Base-by-base conservation (phyloP, 2,113 vertebrate species). In the Phycodurus eques region DNA sequence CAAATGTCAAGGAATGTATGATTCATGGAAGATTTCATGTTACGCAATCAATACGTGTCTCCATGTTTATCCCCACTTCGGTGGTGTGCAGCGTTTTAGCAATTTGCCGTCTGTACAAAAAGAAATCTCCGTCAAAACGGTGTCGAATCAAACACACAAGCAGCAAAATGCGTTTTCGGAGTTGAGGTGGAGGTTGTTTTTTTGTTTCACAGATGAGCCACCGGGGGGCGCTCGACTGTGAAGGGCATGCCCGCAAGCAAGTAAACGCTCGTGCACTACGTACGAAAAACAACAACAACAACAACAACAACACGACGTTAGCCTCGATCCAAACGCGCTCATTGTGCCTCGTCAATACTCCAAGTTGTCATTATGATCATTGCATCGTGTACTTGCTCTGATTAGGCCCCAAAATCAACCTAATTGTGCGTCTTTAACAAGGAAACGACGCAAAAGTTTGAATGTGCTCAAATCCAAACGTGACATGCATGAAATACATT, bases 161-260 rank as follows among this genome's bases (percentile, higher is more conserved):
- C 12, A 61, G 5, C 5, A 11, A 49, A 68, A 73, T 61, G 6
- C 33, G 31, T 15, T 61, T 33, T 61, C 14, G 19, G 2, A 61
- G 15, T 42, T 61, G 0, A 6, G 35, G 35, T 56, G 9, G n/a
- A 53, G 11, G 2, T 17, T 33, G 49, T 15, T 64, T 44, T 20
- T 31, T 53, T 60, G n/a, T 76, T 73, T 74, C 1, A 67, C 35
- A 8, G 17, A 20, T 12, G 19, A 68, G 72, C 90, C 91, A 90
- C 90, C 35, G 89, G 91, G 83, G 88, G 91, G 91, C 89, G 91
- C 74, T 73, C 71, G 75, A 76, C 51, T 51, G 69, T 75, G 79
- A 27, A 31, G 53, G 27, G 19, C 5, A 44, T 27, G 49, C 54
- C 3, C 33, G 33, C 44, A 14, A 56, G 35, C 64, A 8, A 17